Evolutionary conservation across 35 echinoderm and acorn worm species (phyloP).

Genomic region (Heliocidaris tuberculata): DNA sequence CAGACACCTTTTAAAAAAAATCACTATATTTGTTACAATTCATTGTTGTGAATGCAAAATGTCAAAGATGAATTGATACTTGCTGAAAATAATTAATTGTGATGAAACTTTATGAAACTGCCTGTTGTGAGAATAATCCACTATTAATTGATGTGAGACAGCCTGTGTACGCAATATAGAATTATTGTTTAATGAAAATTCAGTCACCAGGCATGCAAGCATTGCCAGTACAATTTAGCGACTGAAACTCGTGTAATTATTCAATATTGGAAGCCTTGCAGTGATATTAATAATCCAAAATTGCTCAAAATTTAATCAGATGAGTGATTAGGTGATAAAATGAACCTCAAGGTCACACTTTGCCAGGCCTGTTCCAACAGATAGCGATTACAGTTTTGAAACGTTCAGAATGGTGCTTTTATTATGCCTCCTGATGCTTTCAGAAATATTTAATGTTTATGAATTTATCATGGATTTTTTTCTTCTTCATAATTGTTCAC

Average conservation of each 20-base stretch:
- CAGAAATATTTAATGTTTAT: not conserved
- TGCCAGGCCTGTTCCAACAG: not conserved
- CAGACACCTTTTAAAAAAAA: no score
- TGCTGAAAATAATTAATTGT: no score
- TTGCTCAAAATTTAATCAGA: conserved; percentile 11
- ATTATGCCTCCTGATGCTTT: not conserved
- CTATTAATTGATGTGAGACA: no score
- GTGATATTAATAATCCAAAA: not conserved
- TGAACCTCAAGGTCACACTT: not conserved
- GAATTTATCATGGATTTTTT: not conserved
- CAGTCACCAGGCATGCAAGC: not conserved
- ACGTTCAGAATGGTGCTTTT: not conserved
- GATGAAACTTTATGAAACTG: no score
- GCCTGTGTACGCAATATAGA: not conserved
- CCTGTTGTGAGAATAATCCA: no score
- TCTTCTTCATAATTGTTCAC: not conserved
- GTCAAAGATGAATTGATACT: no score
- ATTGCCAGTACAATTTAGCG: not conserved
- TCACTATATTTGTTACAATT: no score
- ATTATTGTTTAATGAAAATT: not conserved
- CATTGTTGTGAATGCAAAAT: no score
- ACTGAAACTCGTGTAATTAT: not conserved
- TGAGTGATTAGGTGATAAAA: not conserved
- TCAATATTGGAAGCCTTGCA: not conserved
- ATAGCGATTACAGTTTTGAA: not conserved